These are phyloP conservation scores for Fregetta grallaria DNA, from an alignment of 2,113 vertebrate genomes.

Conservation along the genomic window DNA sequence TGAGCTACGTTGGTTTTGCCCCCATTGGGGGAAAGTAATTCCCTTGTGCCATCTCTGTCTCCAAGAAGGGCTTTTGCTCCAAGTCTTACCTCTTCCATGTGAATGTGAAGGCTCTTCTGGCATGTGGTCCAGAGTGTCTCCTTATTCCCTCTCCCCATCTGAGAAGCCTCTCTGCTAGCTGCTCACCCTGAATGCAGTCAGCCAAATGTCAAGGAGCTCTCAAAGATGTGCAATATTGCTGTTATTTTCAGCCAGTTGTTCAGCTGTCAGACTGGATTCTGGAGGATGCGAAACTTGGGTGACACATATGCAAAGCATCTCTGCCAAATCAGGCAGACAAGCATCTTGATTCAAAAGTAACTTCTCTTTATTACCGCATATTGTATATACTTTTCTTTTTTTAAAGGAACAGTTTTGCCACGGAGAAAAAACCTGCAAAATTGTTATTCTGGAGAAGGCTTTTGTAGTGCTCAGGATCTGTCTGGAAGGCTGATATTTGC, in stretches of 20 bases:
- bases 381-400: background rate
- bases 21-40: background rate
- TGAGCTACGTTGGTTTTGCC: background rate
- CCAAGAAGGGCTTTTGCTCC: background rate
- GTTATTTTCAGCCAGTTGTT: background rate
- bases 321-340: background rate
- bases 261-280: conserved; percentile 1
- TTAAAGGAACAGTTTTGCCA: background rate
- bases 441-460: background rate
- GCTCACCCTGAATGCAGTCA: background rate
- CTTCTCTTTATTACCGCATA: background rate
- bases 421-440: accelerated
- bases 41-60: background rate
- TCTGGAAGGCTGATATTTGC: background rate
- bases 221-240: background rate
- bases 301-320: background rate
- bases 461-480: background rate
- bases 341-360: background rate
- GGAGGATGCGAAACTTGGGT: background rate
- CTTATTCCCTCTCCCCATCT: background rate
- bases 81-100: background rate
- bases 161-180: background rate
- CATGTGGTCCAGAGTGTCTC: accelerated
- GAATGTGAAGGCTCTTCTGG: background rate
- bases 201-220: background rate